These are phyloP conservation scores for Epizoanthus scotinus DNA, from an alignment of 92 coral and sea anemone genomes.

Conservation along the genomic window DNA sequence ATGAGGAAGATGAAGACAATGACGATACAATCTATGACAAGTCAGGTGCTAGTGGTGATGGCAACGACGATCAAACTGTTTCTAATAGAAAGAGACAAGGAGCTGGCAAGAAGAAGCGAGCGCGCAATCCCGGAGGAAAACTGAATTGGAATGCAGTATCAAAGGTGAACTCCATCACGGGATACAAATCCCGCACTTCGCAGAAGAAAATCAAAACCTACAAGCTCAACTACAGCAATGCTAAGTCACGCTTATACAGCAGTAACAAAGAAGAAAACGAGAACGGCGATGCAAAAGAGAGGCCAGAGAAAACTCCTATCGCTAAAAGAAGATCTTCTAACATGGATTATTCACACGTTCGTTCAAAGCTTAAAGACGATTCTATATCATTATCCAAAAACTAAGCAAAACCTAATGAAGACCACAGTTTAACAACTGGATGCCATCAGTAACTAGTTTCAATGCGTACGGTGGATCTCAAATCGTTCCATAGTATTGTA, in stretches of 20 bases:
- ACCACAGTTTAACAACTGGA: not conserved
- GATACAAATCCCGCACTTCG: constrained; percentile 42
- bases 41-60: not conserved
- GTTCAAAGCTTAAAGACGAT: not conserved
- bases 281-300: not conserved
- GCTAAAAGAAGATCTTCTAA: not conserved
- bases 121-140: constrained; percentile 51
- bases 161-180: constrained; percentile 61
- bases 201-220: constrained; percentile 62
- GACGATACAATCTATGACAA: not conserved
- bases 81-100: not conserved
- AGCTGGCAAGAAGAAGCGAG: not conserved
- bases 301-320: constrained; percentile 21
- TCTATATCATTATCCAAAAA: not conserved
- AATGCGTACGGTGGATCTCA: not conserved
- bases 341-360: not conserved
- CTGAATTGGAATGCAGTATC: constrained; percentile 86
- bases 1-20: constrained; percentile 18
- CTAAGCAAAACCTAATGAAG: not conserved
- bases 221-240: constrained; percentile 78
- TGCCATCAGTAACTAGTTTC: not conserved
- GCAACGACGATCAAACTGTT: not conserved
- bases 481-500: too few species aligned
- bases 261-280: constrained; percentile 32
- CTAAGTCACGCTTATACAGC: constrained; percentile 64